Evolutionary conservation across 2,888 invertebrate species (phyloP), one percentile per base, ranked within the genome.

Genomic region (Hypolimnas misippus): DNA sequence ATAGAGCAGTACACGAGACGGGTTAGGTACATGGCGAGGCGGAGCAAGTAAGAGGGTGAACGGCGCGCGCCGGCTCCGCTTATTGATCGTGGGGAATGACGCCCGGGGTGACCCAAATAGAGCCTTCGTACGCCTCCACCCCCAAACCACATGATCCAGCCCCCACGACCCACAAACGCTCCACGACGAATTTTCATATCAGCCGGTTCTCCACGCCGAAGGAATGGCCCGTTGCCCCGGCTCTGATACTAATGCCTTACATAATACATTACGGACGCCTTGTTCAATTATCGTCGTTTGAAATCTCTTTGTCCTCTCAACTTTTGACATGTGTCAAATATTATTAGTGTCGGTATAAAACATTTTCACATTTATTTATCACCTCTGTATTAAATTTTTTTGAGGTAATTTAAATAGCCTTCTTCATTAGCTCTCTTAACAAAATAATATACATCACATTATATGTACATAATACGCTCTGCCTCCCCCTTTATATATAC

Each of bases 71-170:
- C 85, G 88, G 68, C 79, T 77, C 79, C 72, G 72, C 80, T 42
- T 92, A 92, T 92, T 86, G 92, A 92, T 92, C 90, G 91, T 67
- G 85, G 85, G 81, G 86, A 81, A 84, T 88, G 90, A 88, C 90
- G 92, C 92, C 92, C 92, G 84, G 92, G 92, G 89, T 92, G 92
- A 92, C 92, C 92, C 92, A 92, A 90, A 92, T 92, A 91, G 88
- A 90, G 87, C 88, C 91, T 90, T 83, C 84, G 82, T 78, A 77
- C 78, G 73, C 78, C 62, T 66, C 83, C 81, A 73, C 76, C 81
- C 82, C 73, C 79, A 74, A 77, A 78, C 82, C 82, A 69, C 66
- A 56, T 63, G 50, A 69, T 70, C 68, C 80, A 77, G 75, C 75
- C 70, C 73, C 77, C 73, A 76, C 79, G 77, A 74, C 55, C 62